Evolutionary conservation across 2,113 vertebrate genomes (phyloP), one percentile per base, ranked within the genome.

Genomic region (Saccopteryx bilineata): DNA sequence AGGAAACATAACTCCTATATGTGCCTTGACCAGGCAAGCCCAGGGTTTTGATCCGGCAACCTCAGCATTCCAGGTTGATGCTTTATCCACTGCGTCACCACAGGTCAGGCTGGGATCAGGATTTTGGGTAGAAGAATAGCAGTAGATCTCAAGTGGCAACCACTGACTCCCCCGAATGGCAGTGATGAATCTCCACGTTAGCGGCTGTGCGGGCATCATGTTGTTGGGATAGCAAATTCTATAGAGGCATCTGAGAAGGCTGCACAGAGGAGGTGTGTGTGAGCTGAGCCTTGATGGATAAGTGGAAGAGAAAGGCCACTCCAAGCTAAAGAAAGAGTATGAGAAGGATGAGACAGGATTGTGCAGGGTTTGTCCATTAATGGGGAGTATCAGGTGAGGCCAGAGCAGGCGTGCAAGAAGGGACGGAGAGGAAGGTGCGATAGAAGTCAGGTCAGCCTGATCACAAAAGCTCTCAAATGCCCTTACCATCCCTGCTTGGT

Each of bases 351-450:
- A 60, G 31, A 9, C 26, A 24, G 65, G 48, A 80, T 3, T 0
- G 1, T 18, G 33, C 0, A 1, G 50, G 28, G 9, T 52, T 60
- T 60, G 18, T 65, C 68, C 68, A 15, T n/a, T 8, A 13, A 7
- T 5, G 11, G 33, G 66, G 50, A 17, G 15, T 9, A 1, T 28
- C 54, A 50, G 18, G 18, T 10, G 10, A 66, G 78, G 24, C 23
- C 10, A n/a, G 26, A 79, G n/a, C 48, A 24, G 10, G 23, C 4
- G 3, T 58, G 6, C 0, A 0, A 15, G 50, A 61, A 7, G 5
- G 10, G 79, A 46, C 33, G 5, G 0, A 2, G 46, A 17, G 13
- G 2, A 2, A 7, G 72, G 1, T 2, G 5, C 13, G 13, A 46
- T 21, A 58, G 85, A 58, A 23, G 1, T 17, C 1, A 6, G 33